A percentile compares a stretch with the other conserved stretches of the same genome.
Conservation (phyloP, 2,113 vertebrate genomes). For the Dasypus novemcinctus region DNA sequence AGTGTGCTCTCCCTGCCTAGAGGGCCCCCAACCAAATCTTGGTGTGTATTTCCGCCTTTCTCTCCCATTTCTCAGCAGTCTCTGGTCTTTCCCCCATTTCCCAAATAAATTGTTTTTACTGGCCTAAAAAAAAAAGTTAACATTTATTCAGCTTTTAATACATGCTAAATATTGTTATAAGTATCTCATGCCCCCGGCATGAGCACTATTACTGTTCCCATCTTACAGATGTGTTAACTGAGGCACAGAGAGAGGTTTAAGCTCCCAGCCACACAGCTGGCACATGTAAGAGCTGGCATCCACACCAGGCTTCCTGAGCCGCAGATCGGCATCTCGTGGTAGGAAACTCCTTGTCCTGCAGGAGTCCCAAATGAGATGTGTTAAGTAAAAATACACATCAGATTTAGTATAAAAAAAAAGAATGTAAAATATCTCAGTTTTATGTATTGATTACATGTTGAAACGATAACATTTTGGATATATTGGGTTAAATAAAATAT, state of each 20-base stretch:
- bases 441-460: background rate
- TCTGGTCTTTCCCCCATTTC: no score
- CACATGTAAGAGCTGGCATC: background rate
- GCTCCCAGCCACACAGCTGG: background rate
- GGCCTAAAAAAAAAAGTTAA: no score
- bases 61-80: no score
- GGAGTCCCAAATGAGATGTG: background rate
- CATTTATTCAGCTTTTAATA: background rate
- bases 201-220: no score
- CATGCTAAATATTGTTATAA: background rate
- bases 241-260: background rate
- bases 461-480: slow-evolving; percentile 9
- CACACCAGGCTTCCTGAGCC: background rate
- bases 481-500: background rate
- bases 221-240: background rate
- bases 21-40: no score
- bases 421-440: background rate
- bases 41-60: no score
- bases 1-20: no score
- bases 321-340: background rate
- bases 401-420: background rate
- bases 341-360: background rate
- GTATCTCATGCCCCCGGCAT: background rate
- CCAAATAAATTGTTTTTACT: no score
- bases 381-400: background rate